These are phyloP conservation scores for Serranus cabrilla DNA, from an alignment of 2,797 vertebrate genomes.

Conservation along the genomic window DNA sequence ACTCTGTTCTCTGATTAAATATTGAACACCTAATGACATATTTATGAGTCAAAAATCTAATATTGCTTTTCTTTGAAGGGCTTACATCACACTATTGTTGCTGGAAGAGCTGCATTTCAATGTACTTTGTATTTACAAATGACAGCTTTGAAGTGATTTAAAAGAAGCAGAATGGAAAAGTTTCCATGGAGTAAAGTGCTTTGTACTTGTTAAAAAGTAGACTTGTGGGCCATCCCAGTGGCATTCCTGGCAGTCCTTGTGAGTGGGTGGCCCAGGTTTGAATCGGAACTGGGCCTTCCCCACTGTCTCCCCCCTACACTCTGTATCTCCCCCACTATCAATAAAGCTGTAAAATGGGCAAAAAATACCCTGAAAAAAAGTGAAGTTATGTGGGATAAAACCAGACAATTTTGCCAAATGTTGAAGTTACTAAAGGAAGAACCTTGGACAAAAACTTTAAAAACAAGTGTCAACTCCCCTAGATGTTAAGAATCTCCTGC, in stretches of 20 bases:
- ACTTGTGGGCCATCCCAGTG: too few species aligned
- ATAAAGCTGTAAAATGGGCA: too few species aligned
- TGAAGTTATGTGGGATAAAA: neutral
- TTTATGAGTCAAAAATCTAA: conserved; percentile 63
- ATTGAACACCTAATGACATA: conserved; percentile 56
- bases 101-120: conserved; percentile 24
- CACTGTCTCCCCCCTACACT: too few species aligned
- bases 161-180: neutral
- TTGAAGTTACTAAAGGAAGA: too few species aligned
- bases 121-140: conserved; percentile 1
- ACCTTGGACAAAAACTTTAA: too few species aligned
- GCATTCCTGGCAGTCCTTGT: too few species aligned
- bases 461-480: too few species aligned
- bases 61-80: conserved; percentile 50
- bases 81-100: neutral
- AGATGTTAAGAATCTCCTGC: too few species aligned
- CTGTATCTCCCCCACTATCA: too few species aligned
- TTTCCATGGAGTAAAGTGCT: neutral
- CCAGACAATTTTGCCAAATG: neutral
- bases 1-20: conserved; percentile 42
- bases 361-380: too few species aligned
- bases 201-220: neutral
- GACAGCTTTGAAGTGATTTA: neutral
- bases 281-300: too few species aligned
- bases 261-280: too few species aligned